Evolutionary conservation across 2,888 invertebrate species (phyloP).

Genomic region (Acronicta alni): DNA sequence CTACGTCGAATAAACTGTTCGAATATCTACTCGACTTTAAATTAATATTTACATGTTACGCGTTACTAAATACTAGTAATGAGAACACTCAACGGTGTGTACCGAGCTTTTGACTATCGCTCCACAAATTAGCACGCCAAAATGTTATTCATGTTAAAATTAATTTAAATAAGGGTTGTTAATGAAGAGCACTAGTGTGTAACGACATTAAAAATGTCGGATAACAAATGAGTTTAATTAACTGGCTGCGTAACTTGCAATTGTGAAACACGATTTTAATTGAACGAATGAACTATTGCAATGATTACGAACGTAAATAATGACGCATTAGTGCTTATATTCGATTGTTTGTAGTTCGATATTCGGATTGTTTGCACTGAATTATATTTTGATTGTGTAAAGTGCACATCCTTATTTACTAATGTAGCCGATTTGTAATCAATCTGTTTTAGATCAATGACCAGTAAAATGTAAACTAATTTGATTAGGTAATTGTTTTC

Average conservation of each 20-base stretch:
- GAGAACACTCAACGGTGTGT: not conserved
- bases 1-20: not conserved
- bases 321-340: constrained; percentile 31
- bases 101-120: not conserved
- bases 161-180: constrained; percentile 33
- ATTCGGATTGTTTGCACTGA: constrained; percentile 14
- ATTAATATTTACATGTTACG: not conserved
- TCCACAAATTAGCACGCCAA: constrained; percentile 1
- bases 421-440: not conserved
- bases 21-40: not conserved
- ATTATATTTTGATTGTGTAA: constrained; percentile 14
- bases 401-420: not conserved
- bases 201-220: constrained; percentile 45
- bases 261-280: constrained; percentile 47
- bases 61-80: not conserved
- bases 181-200: constrained; percentile 34
- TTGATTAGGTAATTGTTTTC: not conserved
- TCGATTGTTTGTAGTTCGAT: constrained; percentile 22
- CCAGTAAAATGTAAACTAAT: not conserved
- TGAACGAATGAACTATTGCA: constrained; percentile 43
- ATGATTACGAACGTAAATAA: constrained; percentile 36
- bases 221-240: constrained; percentile 56
- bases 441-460: not conserved
- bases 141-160: constrained; percentile 23
- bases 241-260: constrained; percentile 35